Percentiles rank a stretch among this genome's conserved stretches.
phyloP scores from a whole-genome alignment of 2,888 invertebrate species.

The Nymphalis polychloros region DNA sequence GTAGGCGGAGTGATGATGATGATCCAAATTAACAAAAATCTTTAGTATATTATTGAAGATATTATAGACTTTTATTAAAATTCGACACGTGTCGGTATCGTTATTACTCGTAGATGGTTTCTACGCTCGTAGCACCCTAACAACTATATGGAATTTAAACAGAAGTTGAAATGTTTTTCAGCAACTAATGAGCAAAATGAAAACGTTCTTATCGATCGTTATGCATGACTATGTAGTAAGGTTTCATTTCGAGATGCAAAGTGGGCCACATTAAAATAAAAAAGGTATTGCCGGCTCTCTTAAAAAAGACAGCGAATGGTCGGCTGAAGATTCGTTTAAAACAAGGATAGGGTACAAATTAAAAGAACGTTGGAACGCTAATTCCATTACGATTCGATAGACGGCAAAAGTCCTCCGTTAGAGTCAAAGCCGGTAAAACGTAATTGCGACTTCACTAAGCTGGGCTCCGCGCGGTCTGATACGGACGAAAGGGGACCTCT shows the following conservation, averaged over 20 bases:
- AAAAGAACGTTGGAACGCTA: slow-evolving; percentile 78
- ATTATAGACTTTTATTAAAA: no score
- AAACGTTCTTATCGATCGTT: no score
- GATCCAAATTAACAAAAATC: no score
- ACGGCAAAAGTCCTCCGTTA: slow-evolving; percentile 77
- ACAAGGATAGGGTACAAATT: slow-evolving; percentile 74
- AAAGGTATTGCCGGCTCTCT: neutral
- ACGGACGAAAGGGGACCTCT: slow-evolving; percentile 78
- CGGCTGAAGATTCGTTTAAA: slow-evolving; percentile 64
- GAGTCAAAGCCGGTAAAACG: slow-evolving; percentile 80
- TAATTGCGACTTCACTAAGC: slow-evolving; percentile 81
- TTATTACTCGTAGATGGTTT: slow-evolving; percentile 1
- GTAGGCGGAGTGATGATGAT: no score
- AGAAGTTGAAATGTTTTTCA: neutral
- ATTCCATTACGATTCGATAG: slow-evolving; percentile 81
- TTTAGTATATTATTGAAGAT: no score
- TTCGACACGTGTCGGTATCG: no score
- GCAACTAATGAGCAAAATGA: neutral
- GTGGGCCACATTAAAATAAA: neutral
- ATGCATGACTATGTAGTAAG: neutral
- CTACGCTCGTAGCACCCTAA: slow-evolving; percentile 2
- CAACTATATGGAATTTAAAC: neutral
- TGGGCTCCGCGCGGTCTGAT: slow-evolving; percentile 76
- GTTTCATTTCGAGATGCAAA: neutral
- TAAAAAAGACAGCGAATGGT: slow-evolving; percentile 36